Evolutionary conservation across 1,140 invertebrate genomes (phyloP).

Genomic region (Leguminivora glycinivorella): DNA sequence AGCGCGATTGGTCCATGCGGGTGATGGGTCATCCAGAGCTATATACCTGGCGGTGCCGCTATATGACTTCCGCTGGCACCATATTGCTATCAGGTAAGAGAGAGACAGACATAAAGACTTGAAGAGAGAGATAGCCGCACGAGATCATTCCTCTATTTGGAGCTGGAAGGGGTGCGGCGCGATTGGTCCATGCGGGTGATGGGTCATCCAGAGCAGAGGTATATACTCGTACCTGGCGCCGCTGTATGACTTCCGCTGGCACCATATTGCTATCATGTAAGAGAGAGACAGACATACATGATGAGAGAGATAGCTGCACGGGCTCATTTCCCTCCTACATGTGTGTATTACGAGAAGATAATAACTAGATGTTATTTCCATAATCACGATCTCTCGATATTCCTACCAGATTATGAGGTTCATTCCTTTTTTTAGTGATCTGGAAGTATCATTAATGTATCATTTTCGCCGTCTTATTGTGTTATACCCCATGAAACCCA

Average conservation of each 20-base stretch:
- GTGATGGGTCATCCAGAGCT: constrained; percentile 78
- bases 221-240: constrained; percentile 80
- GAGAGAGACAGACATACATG: no score
- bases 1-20: constrained; percentile 81
- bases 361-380: no score
- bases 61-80: constrained; percentile 82
- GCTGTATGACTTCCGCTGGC: constrained; percentile 81
- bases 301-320: constrained; percentile 70
- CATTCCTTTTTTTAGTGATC: no score
- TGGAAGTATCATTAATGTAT: no score
- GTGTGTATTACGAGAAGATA: no score
- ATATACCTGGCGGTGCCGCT: constrained; percentile 81
- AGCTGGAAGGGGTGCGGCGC: constrained; percentile 79
- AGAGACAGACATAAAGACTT: no score
- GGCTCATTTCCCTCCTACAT: constrained; percentile 81
- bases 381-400: no score
- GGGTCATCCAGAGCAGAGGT: no score
- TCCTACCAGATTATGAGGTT: no score
- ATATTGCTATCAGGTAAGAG: constrained; percentile 82
- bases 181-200: constrained; percentile 81
- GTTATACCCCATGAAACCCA: no score
- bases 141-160: constrained; percentile 81
- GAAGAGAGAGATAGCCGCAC: no score
- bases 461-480: no score
- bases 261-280: constrained; percentile 83